Conservation (phyloP, 2,888 invertebrate species). For the Clostera curtula region DNA sequence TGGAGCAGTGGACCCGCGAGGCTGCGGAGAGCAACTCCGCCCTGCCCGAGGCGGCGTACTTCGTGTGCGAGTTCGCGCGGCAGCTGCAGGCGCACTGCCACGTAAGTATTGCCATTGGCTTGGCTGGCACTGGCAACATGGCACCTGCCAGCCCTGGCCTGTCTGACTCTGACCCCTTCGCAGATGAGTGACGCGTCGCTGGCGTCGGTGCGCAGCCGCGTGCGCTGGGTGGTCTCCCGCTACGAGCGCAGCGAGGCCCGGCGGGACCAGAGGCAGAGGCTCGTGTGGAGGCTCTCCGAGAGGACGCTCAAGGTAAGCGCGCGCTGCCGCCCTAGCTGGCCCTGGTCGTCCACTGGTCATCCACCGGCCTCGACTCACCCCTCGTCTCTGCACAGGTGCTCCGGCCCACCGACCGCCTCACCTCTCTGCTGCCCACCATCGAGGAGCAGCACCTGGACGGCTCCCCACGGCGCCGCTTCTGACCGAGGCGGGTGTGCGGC, state of each 20-base stretch:
- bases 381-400: constrained; percentile 66
- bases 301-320: constrained; percentile 75
- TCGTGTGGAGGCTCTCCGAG: constrained; percentile 85
- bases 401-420: constrained; percentile 83
- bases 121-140: too few species aligned
- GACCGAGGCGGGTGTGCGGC: too few species aligned
- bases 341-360: too few species aligned
- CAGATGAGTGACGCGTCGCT: constrained; percentile 82
- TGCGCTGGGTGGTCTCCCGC: constrained; percentile 78
- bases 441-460: constrained; percentile 79
- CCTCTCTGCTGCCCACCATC: constrained; percentile 82
- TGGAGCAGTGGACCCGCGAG: constrained; percentile 35
- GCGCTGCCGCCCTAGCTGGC: too few species aligned
- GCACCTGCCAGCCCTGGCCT: too few species aligned
- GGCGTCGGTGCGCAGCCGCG: constrained; percentile 75
- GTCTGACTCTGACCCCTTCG: too few species aligned
- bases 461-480: too few species aligned
- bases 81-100: constrained; percentile 83
- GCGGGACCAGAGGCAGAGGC: constrained; percentile 81
- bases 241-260: constrained; percentile 86
- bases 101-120: too few species aligned
- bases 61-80: constrained; percentile 80
- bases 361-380: background rate
- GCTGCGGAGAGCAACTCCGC: constrained; percentile 21
- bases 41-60: constrained; percentile 67